Conservation (phyloP, 92 coral and sea anemone species). For the Siderastrea radians region DNA sequence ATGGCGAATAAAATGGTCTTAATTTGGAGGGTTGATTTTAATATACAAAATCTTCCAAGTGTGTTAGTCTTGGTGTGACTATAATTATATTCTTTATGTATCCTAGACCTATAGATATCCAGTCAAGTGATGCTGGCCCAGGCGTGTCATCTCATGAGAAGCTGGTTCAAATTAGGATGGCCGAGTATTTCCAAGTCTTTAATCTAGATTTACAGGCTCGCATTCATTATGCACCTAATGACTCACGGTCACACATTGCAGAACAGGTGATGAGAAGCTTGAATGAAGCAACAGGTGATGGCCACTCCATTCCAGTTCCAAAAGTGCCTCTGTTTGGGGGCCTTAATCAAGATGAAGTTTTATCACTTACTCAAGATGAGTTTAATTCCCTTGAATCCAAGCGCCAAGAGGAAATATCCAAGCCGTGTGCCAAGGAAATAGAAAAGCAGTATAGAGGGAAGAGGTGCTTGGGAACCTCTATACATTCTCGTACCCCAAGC, state of each 20-base stretch:
- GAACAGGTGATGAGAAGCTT: constrained; percentile 69
- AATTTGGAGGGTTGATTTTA: too few species aligned
- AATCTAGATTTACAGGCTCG: constrained; percentile 56
- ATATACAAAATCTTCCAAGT: constrained; percentile 6
- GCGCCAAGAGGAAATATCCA: constrained; percentile 18
- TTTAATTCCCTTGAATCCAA: constrained; percentile 43
- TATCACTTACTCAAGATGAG: constrained; percentile 53
- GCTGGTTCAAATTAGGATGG: constrained; percentile 50
- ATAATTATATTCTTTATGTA: constrained; percentile 13
- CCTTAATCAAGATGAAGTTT: constrained; percentile 39
- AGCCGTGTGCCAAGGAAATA: constrained; percentile 50
- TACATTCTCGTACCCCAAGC: constrained; percentile 57
- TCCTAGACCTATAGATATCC: constrained; percentile 58
- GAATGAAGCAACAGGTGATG: constrained; percentile 71
- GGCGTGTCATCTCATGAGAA: constrained; percentile 63
- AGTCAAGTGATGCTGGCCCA: constrained; percentile 61
- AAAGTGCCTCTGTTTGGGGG: constrained; percentile 52
- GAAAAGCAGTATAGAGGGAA: constrained; percentile 37
- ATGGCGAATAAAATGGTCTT: too few species aligned
- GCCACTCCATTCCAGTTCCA: constrained; percentile 51
- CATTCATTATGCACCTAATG: constrained; percentile 63
- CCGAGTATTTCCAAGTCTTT: constrained; percentile 50
- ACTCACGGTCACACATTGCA: constrained; percentile 61
- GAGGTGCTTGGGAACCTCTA: constrained; percentile 56
- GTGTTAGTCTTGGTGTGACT: constrained; percentile 1